Base-by-base conservation (phyloP, 2,888 invertebrate species). In the Sphaeridia pumilis region DNA sequence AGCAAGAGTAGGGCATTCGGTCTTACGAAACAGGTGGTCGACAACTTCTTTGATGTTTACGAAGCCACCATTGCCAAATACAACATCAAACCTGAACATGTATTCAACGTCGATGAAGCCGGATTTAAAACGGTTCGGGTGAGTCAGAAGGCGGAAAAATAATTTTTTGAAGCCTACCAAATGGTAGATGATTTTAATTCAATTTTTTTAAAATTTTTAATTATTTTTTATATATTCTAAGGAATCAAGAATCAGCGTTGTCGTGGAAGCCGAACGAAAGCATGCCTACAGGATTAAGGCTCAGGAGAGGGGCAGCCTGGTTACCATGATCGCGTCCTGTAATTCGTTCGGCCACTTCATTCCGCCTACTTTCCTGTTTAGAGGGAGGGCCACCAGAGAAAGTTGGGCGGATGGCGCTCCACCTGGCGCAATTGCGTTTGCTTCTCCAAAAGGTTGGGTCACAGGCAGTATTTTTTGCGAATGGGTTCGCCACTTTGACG, bases 101-200 rank as follows among this genome's bases (percentile, higher is more conserved):
- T 66, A 17, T 59, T 48, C 2, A 67, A 66, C 52, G 52, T 58
- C 20, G 61, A 65, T 26, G 66, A 66, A 52, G 55, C 65, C n/a
- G 64, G 64, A 1, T 52, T 67, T 3, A 59, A 64, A 7, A 65
- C 65, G 25, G 66, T 67, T n/a, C 42, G 61, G 31, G 49, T 47
- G 43, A 58, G 64, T 5, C n/a, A n/a, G n/a, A n/a, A n/a, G n/a
- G 24, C 3, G 24, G 25, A 43, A 43, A 17, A 17, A 20, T 7
- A 12, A 20, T n/a, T 38, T 38, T 38, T 38, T 38, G 17, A 38
- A 17, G 14, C 14, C 20, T 38, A 5, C 7, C 21, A 14, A 10
- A 4, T 20, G 24, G 4, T 42, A 22, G n/a, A n/a, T n/a, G n/a
- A 42, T 42, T 42, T 42, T 20, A 21, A n/a, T n/a, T n/a, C n/a